These are phyloP conservation scores for Aradophagus sp. DNA, from an alignment of 1,140 invertebrate species.

Conservation along the genomic window DNA sequence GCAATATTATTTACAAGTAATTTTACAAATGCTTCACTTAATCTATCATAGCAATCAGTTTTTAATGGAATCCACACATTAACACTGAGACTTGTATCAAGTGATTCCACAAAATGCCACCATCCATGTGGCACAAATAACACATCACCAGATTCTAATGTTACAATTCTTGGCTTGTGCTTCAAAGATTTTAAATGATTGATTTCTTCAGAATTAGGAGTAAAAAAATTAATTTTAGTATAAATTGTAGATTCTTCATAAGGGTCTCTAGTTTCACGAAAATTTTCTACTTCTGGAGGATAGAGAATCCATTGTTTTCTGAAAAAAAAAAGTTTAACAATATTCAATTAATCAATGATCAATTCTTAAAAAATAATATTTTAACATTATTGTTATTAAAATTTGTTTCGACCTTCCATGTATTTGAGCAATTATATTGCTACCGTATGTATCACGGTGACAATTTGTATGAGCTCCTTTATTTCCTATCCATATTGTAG, in stretches of 20 bases:
- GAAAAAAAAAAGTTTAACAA: too few relatives aligned
- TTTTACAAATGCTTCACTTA: conserved; percentile 73
- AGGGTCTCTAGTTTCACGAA: conserved; percentile 90
- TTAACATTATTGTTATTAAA: conserved; percentile 4
- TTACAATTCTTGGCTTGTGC: conserved; percentile 74
- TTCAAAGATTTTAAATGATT: conserved; percentile 53
- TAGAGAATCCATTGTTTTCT: conserved; percentile 97
- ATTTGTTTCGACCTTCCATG: conserved; percentile 81
- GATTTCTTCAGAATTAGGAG: conserved; percentile 72
- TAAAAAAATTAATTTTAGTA: conserved; percentile 87
- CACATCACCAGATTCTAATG: conserved; percentile 88
- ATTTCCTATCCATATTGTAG: conserved; percentile 93
- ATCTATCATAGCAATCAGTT: conserved; percentile 67
- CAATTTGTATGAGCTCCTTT: conserved; percentile 92
- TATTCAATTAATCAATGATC: too few relatives aligned
- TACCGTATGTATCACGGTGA: conserved; percentile 95
- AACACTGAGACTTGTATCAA: conserved; percentile 83
- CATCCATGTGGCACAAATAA: conserved; percentile 91
- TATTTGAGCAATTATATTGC: conserved; percentile 92
- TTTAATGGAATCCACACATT: conserved; percentile 92
- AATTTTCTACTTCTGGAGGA: conserved; percentile 81
- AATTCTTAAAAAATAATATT: too few relatives aligned
- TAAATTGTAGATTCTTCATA: conserved; percentile 98
- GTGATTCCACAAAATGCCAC: conserved; percentile 97
- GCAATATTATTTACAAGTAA: conserved; percentile 67